Evolutionary conservation across 2,888 invertebrate species (phyloP), one percentile per base, ranked within the genome.

Genomic region (Odontomyia ornata): DNA sequence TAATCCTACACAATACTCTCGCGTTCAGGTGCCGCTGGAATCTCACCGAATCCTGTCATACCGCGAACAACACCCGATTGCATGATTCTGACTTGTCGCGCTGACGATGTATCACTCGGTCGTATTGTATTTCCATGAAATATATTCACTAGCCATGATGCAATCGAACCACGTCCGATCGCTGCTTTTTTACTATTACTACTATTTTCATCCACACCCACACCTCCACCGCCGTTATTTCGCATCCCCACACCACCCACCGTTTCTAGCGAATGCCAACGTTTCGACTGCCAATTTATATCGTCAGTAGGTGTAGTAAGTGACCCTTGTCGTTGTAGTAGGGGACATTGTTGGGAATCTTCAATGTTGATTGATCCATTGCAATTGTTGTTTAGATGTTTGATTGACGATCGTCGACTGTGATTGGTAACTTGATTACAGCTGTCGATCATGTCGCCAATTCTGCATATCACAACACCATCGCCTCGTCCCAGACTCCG

Each of bases 201-300:
- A 52, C 60, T 64, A 73, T 77, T 76, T 75, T 76, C 79, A 77
- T 80, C 77, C 76, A 80, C 78, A 75, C 82, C 83, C 43, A 83
- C 81, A 77, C 83, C 84, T 75, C 83, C 83, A 75, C 80, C 77
- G 81, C 84, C 80, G 78, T 82, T 80, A 46, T 84, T 46, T 46
- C 69, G 23, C 46, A 47, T 84, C 21, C 77, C 78, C 36, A 83
- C 83, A 28, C 76, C 78, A 76, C 79, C 85, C 77, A 94, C 89
- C 80, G 91, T 91, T 86, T 95, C 95, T 73, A 94, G 88, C 65
- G 95, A 95, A 82, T 91, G 91, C 92, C 95, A 95, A 83, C 93
- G 90, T 86, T 93, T 93, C 81, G 90, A 84, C 75, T 85, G 89
- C 81, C 88, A 87, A 83, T 89, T 87, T 69, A 84, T 83, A 77